These are phyloP conservation scores for Alitta virens DNA, from an alignment of 2,888 invertebrate genomes.

Conservation along the genomic window DNA sequence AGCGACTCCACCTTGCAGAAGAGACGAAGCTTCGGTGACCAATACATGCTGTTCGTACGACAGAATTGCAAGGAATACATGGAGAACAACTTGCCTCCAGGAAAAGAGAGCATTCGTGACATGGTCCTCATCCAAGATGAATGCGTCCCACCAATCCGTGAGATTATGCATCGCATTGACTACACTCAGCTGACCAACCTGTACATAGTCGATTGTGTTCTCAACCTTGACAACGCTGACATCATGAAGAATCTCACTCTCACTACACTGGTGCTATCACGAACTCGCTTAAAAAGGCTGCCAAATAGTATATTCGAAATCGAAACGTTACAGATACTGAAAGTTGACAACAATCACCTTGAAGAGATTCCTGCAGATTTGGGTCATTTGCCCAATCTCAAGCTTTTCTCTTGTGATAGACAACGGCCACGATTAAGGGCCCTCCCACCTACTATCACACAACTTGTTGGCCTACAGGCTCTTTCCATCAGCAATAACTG, in stretches of 20 bases:
- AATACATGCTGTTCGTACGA: conserved; percentile 32
- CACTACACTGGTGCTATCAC: conserved; percentile 31
- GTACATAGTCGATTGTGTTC: conserved; percentile 29
- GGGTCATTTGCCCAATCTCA: conserved; percentile 27
- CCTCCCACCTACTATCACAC: conserved; percentile 28
- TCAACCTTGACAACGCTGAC: conserved; percentile 22
- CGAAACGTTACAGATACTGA: conserved; percentile 30
- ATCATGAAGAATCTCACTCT: conserved; percentile 24
- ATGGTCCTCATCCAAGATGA: conserved; percentile 33
- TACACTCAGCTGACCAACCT: conserved; percentile 25
- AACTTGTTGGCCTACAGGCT: conserved; percentile 29
- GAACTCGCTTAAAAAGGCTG: conserved; percentile 27
- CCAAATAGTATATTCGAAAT: conserved; percentile 31
- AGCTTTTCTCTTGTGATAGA: conserved; percentile 30
- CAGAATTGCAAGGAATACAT: conserved; percentile 33
- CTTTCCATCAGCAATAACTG: conserved; percentile 35
- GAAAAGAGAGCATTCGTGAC: conserved; percentile 29
- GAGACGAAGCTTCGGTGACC: conserved; percentile 32
- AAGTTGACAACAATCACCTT: conserved; percentile 32
- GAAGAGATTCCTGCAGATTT: conserved; percentile 33
- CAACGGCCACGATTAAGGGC: conserved; percentile 30
- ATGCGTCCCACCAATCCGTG: conserved; percentile 28
- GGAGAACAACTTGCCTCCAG: conserved; percentile 30
- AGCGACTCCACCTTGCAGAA: conserved; percentile 30
- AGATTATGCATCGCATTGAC: conserved; percentile 29